These are phyloP conservation scores for Euzophera pinguis DNA, from an alignment of 2,888 invertebrate genomes.

Conservation along the genomic window DNA sequence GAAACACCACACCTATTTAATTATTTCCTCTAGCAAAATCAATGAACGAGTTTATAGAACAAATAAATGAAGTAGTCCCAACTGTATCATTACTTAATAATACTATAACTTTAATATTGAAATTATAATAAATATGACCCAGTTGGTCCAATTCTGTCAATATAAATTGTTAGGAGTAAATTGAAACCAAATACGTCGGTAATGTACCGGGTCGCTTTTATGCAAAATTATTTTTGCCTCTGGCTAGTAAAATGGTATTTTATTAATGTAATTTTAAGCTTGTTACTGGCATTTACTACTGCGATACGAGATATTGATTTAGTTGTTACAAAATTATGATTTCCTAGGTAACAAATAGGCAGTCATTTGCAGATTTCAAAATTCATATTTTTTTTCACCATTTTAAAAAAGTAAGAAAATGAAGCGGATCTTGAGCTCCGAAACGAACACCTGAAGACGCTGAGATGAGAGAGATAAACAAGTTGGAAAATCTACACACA, in stretches of 20 bases:
- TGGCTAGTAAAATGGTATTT: not conserved
- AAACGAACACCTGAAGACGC: no score
- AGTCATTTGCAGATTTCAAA: not conserved
- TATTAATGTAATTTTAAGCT: not conserved
- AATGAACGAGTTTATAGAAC: not conserved
- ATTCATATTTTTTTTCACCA: no score
- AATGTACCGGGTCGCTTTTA: constrained; percentile 1
- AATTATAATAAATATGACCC: constrained; percentile 3
- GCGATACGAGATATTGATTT: not conserved
- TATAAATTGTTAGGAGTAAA: constrained; percentile 9
- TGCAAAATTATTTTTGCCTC: not conserved
- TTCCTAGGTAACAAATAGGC: not conserved
- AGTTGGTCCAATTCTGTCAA: constrained; percentile 6
- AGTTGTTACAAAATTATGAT: not conserved
- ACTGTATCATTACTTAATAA: constrained; percentile 6
- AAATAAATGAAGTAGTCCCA: constrained; percentile 3
- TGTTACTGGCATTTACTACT: not conserved
- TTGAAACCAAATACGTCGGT: constrained; percentile 4
- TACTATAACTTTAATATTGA: constrained; percentile 2
- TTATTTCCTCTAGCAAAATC: not conserved
- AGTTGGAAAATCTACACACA: no score
- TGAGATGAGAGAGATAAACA: no score
- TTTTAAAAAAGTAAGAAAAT: no score
- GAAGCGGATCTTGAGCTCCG: no score
- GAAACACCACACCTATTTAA: not conserved